A percentile compares a stretch with the other conserved stretches of the same genome.
phyloP scores from a whole-genome alignment of 2,797 vertebrate genomes.

The Myripristis jacobus region DNA sequence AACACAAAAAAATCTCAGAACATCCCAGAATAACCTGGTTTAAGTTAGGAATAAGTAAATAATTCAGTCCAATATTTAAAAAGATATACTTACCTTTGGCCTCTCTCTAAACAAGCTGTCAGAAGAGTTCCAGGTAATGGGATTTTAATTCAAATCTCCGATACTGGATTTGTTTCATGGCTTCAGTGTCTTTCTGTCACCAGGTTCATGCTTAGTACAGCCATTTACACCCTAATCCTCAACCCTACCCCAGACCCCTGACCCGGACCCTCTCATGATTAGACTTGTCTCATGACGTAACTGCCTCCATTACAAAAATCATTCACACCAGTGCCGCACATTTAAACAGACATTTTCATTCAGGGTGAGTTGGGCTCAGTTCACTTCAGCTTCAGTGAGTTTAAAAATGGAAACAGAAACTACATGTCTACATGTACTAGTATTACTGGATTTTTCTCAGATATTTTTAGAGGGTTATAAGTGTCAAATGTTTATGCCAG shows the following conservation, averaged over 20 bases:
- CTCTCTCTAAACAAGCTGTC: conserved; percentile 89
- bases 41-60: neutral
- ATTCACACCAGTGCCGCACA: conserved; percentile 45
- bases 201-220: conserved; percentile 71
- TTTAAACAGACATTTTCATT: conserved; percentile 52
- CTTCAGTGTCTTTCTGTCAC: conserved; percentile 82
- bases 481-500: neutral
- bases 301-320: conserved; percentile 11
- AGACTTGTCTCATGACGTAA: conserved; percentile 33
- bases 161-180: conserved; percentile 91
- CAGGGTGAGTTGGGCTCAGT: conserved; percentile 42
- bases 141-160: conserved; percentile 77
- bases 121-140: conserved; percentile 88
- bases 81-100: conserved; percentile 77
- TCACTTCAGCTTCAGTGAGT: conserved; percentile 54
- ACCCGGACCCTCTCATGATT: conserved; percentile 28
- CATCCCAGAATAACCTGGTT: neutral
- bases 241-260: conserved; percentile 19
- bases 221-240: conserved; percentile 45
- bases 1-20: conserved; percentile 10
- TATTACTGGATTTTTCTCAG: neutral
- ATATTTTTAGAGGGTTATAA: neutral
- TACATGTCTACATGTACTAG: neutral
- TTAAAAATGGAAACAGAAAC: neutral
- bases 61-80: conserved; percentile 47